These are phyloP conservation scores for Pontoporia blainvillei DNA, from an alignment of 2,113 vertebrate genomes.

Conservation along the genomic window DNA sequence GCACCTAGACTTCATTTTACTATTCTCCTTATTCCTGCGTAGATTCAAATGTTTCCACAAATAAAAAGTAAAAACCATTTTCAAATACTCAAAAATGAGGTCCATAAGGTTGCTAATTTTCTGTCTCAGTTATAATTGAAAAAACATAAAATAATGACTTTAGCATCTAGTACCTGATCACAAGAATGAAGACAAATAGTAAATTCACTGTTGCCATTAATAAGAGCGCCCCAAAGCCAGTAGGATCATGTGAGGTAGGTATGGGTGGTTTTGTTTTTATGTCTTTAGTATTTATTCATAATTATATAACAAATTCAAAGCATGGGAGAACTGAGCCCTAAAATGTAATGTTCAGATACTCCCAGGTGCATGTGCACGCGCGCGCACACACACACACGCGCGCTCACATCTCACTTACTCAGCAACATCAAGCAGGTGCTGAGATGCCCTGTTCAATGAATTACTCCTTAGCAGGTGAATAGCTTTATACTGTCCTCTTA, in stretches of 20 bases:
- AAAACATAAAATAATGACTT: neutral
- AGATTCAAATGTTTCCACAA: neutral
- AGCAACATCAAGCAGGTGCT: neutral
- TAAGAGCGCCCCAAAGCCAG: neutral
- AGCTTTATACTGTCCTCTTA: neutral
- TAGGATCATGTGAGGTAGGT: neutral
- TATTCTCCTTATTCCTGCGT: neutral
- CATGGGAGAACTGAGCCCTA: neutral
- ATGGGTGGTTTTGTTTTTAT: neutral
- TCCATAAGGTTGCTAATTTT: neutral
- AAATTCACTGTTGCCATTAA: neutral
- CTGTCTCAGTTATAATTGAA: neutral
- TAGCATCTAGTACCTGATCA: neutral
- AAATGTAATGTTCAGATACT: neutral
- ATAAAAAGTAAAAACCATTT: neutral
- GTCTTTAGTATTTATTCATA: neutral
- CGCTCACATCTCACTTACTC: neutral
- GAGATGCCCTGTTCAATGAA: neutral
- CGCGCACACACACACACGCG: no score
- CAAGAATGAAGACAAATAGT: neutral
- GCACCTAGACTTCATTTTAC: neutral
- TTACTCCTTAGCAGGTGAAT: neutral
- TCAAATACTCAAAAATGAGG: neutral
- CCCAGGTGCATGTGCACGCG: fast-evolving
- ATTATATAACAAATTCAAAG: neutral